Evolutionary conservation across 2,113 vertebrate species (phyloP), one percentile per base, ranked within the genome.

Genomic region (Psettodes erumei): DNA sequence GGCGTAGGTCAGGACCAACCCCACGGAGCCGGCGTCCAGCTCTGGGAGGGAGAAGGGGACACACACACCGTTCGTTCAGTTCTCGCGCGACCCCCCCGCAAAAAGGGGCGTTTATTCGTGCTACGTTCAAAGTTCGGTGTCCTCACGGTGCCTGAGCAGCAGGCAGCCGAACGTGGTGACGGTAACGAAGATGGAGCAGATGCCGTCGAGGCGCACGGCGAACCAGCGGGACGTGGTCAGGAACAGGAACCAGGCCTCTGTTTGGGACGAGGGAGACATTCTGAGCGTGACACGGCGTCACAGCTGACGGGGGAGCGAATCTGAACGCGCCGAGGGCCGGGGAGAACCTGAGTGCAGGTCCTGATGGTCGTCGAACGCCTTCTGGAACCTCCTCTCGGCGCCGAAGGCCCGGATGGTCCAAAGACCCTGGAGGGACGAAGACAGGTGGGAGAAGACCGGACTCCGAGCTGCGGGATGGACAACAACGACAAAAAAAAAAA

Each of bases 391-490:
- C 61, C 95, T 89, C 80, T 98, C 95, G 0, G 95, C 95, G 85
- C 88, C 95, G 63, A 96, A 96, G 1, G 97, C 96, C 68, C 97
- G 94, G 84, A 99, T 97, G 35, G 96, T 97, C 95, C 95, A 97
- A 79, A 99, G 94, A 8, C 98, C 97, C 89, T 98, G 96, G 27
- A 99, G 96, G 51, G 97, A 96, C 3, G 97, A 95, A 0, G 97
- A 99, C 51, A 99, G 87, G 89, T 99, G 98, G 87, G 98, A 98
- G 87, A 99, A 99, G 6, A 98, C 96, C 0, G 97, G 97, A 86
- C 98, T 99, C 78, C 97, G 95, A 69, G 95, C 98, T 99, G 90
- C n/a, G 82, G 21, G 73, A 54, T 16, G 45, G 8, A 54, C 2
- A 16, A 47, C 47, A 40, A 40, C 38, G 12, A 6, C 12, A 40